Evolutionary conservation across 1,140 invertebrate genomes (phyloP).

Genomic region (Parasteatoda tepidariorum): DNA sequence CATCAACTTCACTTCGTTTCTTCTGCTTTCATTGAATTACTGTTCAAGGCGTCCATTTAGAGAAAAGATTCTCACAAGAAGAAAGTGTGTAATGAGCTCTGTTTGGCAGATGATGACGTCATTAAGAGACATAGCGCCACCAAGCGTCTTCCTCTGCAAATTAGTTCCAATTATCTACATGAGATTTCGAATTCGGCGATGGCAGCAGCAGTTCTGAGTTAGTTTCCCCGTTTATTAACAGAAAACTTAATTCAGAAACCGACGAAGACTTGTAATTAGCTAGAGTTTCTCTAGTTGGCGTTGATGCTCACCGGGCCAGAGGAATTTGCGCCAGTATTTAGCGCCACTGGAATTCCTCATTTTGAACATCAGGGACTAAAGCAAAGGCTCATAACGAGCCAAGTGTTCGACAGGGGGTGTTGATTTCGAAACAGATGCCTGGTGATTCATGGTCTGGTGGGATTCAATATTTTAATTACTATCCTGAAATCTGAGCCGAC

Average conservation of each 20-base stretch:
- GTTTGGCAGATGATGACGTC: constrained; percentile 1
- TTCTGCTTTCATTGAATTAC: neutral
- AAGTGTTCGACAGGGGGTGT: neutral
- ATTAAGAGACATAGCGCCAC: neutral
- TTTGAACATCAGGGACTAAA: neutral
- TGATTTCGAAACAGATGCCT: neutral
- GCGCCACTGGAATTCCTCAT: neutral
- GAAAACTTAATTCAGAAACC: constrained; percentile 48
- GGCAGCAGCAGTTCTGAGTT: neutral
- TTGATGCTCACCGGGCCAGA: neutral
- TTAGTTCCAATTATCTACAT: constrained; percentile 54
- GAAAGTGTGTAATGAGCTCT: neutral
- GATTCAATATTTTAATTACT: constrained; percentile 28
- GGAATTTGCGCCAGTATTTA: neutral
- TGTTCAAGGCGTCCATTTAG: neutral
- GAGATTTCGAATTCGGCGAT: constrained; percentile 6
- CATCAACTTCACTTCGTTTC: neutral
- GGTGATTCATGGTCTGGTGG: neutral
- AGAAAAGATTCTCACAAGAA: neutral
- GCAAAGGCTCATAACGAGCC: neutral
- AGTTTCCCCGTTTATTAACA: constrained; percentile 44
- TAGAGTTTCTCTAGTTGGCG: neutral
- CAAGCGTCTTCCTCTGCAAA: constrained; percentile 11
- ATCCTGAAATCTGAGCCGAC: neutral
- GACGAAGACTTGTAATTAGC: neutral